phyloP scores from a whole-genome alignment of 2,888 invertebrate species.

The Protonemura montana region DNA sequence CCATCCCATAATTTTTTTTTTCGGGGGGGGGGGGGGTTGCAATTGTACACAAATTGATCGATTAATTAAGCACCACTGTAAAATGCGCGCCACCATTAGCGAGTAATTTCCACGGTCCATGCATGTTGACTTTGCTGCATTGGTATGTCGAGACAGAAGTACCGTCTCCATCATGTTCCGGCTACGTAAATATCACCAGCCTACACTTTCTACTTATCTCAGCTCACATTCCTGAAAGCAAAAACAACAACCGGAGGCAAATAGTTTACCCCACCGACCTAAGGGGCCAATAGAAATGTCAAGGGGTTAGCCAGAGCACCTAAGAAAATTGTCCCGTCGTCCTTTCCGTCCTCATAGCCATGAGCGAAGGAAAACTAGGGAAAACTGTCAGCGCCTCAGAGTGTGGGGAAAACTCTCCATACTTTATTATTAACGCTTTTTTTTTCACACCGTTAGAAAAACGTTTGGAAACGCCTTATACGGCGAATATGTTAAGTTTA shows the following conservation, averaged over 20 bases:
- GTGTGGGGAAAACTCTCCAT: not conserved
- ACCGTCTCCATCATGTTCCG: not conserved
- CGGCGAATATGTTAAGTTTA: not conserved
- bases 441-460: not conserved
- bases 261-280: not conserved
- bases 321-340: not conserved
- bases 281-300: conserved; percentile 7
- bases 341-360: not conserved
- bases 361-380: not conserved
- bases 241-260: not conserved
- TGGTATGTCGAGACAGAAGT: too few species aligned
- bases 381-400: not conserved
- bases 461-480: not conserved
- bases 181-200: not conserved
- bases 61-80: too few species aligned
- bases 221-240: not conserved
- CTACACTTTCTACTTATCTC: not conserved
- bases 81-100: too few species aligned
- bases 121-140: too few species aligned
- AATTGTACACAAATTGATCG: too few species aligned
- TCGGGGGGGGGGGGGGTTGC: too few species aligned
- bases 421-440: not conserved
- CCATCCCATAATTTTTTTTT: too few species aligned
- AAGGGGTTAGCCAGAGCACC: conserved; percentile 3
- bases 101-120: too few species aligned